Percentiles rank a stretch among this genome's conserved stretches.
Evolutionary conservation across 1,140 invertebrate genomes (phyloP).

Genomic region (Colletes gigas): DNA sequence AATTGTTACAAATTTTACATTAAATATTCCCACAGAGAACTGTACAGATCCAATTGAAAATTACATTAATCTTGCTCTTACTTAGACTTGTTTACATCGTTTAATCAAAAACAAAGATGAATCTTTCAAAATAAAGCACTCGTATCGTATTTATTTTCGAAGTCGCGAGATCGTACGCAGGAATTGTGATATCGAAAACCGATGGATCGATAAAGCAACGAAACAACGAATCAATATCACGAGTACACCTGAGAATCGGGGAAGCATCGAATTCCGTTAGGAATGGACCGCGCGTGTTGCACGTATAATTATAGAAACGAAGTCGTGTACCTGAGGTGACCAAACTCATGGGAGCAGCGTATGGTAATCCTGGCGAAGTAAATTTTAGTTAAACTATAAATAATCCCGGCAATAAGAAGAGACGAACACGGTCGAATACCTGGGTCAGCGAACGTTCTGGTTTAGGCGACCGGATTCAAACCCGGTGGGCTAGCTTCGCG

Average conservation of each 20-base stretch:
- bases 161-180: too few relatives aligned
- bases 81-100: too few relatives aligned
- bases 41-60: too few relatives aligned
- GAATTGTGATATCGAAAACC: background rate
- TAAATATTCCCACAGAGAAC: too few relatives aligned
- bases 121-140: too few relatives aligned
- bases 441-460: constrained; percentile 58
- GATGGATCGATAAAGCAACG: background rate
- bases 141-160: too few relatives aligned
- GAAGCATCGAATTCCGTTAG: constrained; percentile 44
- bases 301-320: constrained; percentile 66
- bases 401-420: constrained; percentile 62
- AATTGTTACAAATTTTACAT: too few relatives aligned
- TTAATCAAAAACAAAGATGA: too few relatives aligned
- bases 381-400: constrained; percentile 68
- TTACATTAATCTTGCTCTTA: too few relatives aligned
- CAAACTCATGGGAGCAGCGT: constrained; percentile 52
- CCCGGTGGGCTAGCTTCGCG: background rate
- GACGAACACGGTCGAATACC: constrained; percentile 51
- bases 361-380: constrained; percentile 63
- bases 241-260: constrained; percentile 33
- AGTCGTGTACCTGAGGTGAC: constrained; percentile 54
- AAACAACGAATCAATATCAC: background rate
- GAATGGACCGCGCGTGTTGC: constrained; percentile 32
- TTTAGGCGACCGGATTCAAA: constrained; percentile 38